These are phyloP conservation scores for Tribolium castaneum DNA, from an alignment of 1,140 invertebrate genomes.

Conservation along the genomic window DNA sequence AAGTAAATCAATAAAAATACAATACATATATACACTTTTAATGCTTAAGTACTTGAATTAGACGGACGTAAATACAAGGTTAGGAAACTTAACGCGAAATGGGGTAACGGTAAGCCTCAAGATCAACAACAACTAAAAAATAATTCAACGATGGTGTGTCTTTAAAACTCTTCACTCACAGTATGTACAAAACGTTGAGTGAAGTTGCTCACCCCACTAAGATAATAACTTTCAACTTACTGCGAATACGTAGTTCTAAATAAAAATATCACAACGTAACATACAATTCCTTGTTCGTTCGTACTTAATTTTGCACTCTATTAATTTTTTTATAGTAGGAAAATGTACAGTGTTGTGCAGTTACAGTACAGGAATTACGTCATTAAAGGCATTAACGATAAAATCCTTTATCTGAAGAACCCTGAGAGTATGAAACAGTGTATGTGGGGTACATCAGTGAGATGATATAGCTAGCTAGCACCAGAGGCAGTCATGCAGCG, in stretches of 20 bases:
- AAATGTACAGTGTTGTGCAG: slow-evolving; percentile 13
- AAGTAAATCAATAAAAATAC: slow-evolving; percentile 35
- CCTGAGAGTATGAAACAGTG: slow-evolving; percentile 42
- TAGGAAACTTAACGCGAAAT: background rate
- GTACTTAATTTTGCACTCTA: background rate
- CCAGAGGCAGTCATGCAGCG: slow-evolving; percentile 42
- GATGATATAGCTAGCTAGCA: slow-evolving; percentile 31
- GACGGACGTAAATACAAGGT: slow-evolving; percentile 1
- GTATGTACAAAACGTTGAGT: background rate
- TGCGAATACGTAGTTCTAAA: background rate
- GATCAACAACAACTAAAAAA: background rate
- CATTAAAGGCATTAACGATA: slow-evolving; percentile 16
- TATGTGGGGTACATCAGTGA: slow-evolving; percentile 31
- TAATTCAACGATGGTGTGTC: background rate
- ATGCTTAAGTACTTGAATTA: slow-evolving; percentile 39
- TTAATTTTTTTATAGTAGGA: background rate
- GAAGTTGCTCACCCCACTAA: background rate
- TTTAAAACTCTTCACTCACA: background rate
- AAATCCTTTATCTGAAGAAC: slow-evolving; percentile 26
- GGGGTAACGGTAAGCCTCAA: background rate
- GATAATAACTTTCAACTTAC: background rate
- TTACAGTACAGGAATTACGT: slow-evolving; percentile 16
- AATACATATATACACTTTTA: slow-evolving; percentile 40
- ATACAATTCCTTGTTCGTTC: background rate
- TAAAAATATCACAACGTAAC: slow-evolving; percentile 30